A percentile compares a stretch with the other conserved stretches of the same genome.
Conservation (phyloP, 2,888 invertebrate species). For the Steinernema hermaphroditum region DNA sequence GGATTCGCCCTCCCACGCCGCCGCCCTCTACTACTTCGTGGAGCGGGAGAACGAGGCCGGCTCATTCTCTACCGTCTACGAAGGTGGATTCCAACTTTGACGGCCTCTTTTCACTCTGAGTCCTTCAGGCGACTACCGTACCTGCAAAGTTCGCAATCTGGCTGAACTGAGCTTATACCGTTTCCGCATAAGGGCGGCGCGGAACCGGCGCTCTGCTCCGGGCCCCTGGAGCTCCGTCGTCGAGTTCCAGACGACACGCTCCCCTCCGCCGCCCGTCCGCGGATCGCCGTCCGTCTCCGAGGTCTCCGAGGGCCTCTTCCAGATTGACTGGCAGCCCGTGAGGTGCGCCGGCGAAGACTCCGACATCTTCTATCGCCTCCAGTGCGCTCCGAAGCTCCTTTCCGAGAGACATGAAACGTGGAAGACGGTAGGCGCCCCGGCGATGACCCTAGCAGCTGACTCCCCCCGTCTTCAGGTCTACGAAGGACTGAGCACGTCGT, state of each 20-base stretch:
- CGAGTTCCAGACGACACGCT: constrained; percentile 77
- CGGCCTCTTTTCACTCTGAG: background rate
- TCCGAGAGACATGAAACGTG: constrained; percentile 46
- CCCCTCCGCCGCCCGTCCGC: constrained; percentile 81
- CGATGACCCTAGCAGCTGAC: background rate
- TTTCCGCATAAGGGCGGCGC: constrained; percentile 80
- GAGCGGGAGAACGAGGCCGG: constrained; percentile 66
- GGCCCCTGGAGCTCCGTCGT: constrained; percentile 78
- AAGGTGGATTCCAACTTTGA: constrained; percentile 14
- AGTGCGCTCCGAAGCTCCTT: constrained; percentile 38
- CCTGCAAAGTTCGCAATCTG: constrained; percentile 51
- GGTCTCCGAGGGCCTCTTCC: constrained; percentile 72
- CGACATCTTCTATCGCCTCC: constrained; percentile 45
- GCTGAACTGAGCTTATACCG: constrained; percentile 78
- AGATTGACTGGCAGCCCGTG: constrained; percentile 74
- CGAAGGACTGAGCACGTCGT: constrained; percentile 68
- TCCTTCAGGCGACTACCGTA: constrained; percentile 43
- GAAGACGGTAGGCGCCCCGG: constrained; percentile 43
- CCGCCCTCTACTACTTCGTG: constrained; percentile 43
- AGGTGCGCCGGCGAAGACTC: constrained; percentile 18
- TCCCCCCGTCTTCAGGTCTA: constrained; percentile 68
- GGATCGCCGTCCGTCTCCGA: constrained; percentile 74
- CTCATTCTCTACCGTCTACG: constrained; percentile 52
- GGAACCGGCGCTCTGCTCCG: constrained; percentile 80
- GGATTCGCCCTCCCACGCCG: constrained; percentile 16